phyloP scores from a whole-genome alignment of 2,113 vertebrate genomes.

The Platichthys stellatus region DNA sequence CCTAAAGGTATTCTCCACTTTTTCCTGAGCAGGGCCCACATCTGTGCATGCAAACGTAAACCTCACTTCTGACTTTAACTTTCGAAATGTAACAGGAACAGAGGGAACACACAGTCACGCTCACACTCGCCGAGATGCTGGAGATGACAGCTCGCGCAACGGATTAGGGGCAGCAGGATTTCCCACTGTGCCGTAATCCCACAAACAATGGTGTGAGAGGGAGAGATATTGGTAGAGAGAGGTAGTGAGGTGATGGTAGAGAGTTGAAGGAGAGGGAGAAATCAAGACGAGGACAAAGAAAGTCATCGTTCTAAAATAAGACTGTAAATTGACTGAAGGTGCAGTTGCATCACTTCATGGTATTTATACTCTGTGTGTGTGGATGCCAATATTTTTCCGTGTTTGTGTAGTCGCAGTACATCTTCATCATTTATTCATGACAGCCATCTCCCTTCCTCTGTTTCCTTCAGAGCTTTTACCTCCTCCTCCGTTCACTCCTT shows the following conservation, averaged over 20 bases:
- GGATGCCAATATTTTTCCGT: neutral
- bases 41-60: neutral
- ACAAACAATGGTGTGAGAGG: constrained; percentile 39
- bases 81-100: neutral
- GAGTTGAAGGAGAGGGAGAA: neutral
- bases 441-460: constrained; percentile 29
- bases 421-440: constrained; percentile 70
- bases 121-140: no score
- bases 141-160: constrained; percentile 47
- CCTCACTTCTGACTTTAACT: neutral
- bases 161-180: constrained; percentile 58
- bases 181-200: constrained; percentile 49
- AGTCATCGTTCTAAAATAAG: constrained; percentile 11
- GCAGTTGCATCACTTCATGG: constrained; percentile 12
- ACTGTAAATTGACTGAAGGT: constrained; percentile 29
- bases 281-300: constrained; percentile 15
- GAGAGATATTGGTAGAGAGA: neutral
- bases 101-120: constrained; percentile 5
- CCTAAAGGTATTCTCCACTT: neutral
- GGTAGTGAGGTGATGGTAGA: neutral
- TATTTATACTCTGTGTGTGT: neutral
- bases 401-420: neutral
- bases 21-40: neutral
- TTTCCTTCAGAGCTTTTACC: constrained; percentile 40
- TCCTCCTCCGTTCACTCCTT: constrained; percentile 29